Evolutionary conservation across 2,113 vertebrate species (phyloP).

Genomic region (Dolichotis patagonum): DNA sequence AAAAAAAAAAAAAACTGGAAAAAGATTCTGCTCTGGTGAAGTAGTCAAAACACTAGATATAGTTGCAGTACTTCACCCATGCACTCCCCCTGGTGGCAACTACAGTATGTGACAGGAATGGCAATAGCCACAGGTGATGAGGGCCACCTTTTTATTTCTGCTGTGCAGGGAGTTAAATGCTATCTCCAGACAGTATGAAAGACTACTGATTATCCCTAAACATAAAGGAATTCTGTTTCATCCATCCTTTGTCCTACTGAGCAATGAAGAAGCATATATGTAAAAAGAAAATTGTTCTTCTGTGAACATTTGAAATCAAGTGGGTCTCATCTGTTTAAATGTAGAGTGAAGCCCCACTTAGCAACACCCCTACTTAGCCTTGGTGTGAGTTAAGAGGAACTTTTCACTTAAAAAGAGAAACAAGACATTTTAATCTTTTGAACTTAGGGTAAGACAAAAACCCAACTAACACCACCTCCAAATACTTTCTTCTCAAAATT

Average conservation of each 20-base stretch:
- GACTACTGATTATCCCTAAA: constrained; percentile 16
- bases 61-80: background rate
- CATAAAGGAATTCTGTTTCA: constrained; percentile 6
- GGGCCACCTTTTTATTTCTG: background rate
- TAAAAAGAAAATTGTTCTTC: constrained; percentile 24
- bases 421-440: constrained; percentile 23
- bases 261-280: constrained; percentile 8
- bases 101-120: background rate
- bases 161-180: background rate
- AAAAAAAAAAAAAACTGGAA: background rate
- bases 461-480: background rate
- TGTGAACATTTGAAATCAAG: background rate
- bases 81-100: constrained; percentile 71
- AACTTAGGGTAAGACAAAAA: background rate
- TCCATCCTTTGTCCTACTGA: background rate
- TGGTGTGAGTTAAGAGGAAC: background rate
- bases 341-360: background rate
- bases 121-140: background rate
- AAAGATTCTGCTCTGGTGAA: background rate
- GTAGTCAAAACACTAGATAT: background rate
- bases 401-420: constrained; percentile 17
- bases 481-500: background rate
- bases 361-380: background rate
- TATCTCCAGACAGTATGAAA: constrained; percentile 29
- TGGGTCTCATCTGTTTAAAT: constrained; percentile 3